These are phyloP conservation scores for Hirudinaria manillensis DNA, from an alignment of 2,888 invertebrate species.

Conservation along the genomic window DNA sequence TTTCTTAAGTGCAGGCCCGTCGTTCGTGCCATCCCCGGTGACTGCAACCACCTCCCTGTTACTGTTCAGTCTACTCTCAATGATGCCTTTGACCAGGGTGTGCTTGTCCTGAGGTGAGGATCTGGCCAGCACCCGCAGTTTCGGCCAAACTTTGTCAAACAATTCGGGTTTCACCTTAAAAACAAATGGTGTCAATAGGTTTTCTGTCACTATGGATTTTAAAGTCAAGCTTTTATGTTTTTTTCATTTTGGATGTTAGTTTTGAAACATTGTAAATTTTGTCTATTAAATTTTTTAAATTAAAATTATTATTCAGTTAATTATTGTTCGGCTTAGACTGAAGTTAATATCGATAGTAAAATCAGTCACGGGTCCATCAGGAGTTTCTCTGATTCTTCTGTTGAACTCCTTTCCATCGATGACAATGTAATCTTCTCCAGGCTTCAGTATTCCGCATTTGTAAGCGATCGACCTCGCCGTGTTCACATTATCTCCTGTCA, in stretches of 20 bases:
- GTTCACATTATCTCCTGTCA: constrained; percentile 97
- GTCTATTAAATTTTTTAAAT: background rate
- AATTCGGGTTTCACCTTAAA: constrained; percentile 79
- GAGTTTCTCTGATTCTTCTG: constrained; percentile 65
- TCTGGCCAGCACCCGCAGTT: constrained; percentile 84
- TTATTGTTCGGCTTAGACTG: no score
- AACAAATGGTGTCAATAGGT: background rate
- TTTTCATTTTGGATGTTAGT: background rate
- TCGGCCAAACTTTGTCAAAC: constrained; percentile 94
- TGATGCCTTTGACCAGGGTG: constrained; percentile 94
- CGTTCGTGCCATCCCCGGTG: constrained; percentile 96
- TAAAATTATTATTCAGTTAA: no score
- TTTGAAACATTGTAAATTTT: background rate
- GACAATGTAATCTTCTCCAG: constrained; percentile 89
- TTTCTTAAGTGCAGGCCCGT: constrained; percentile 90
- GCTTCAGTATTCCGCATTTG: constrained; percentile 87
- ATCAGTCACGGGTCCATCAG: constrained; percentile 28
- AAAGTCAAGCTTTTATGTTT: background rate
- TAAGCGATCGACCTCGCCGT: constrained; percentile 94
- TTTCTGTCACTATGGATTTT: no score
- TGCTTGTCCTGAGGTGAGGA: constrained; percentile 99
- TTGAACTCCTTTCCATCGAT: constrained; percentile 97
- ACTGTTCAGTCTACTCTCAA: constrained; percentile 81
- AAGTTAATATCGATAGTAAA: background rate
- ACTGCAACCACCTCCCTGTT: constrained; percentile 95